Evolutionary conservation across 1,140 invertebrate species (phyloP).

Genomic region (Drosophila nigromelanica): DNA sequence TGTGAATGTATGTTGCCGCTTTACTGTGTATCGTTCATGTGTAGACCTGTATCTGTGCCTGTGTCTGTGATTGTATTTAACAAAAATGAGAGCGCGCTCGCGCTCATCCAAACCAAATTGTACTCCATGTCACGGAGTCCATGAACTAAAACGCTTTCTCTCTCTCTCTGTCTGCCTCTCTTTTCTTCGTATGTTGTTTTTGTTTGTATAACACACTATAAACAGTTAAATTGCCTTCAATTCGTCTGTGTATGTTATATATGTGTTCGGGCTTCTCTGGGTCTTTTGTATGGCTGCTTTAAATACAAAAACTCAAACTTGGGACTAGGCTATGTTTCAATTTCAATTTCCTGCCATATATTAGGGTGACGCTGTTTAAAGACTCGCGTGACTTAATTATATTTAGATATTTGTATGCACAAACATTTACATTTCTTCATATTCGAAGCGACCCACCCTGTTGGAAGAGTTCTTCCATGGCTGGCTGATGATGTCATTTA

Average conservation of each 20-base stretch:
- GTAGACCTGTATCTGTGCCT: constrained; percentile 19
- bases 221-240: constrained; percentile 74
- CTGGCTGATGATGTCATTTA: constrained; percentile 60
- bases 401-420: constrained; percentile 34
- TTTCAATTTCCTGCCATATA: constrained; percentile 51
- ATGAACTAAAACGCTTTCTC: not conserved
- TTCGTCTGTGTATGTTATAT: constrained; percentile 28
- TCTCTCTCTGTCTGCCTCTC: constrained; percentile 10
- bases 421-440: constrained; percentile 26
- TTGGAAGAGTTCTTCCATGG: constrained; percentile 21
- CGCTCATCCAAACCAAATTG: constrained; percentile 54
- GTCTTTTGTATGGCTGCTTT: constrained; percentile 62
- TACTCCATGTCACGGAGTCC: constrained; percentile 1
- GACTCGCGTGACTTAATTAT: constrained; percentile 46
- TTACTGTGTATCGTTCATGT: constrained; percentile 30
- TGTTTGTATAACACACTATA: constrained; percentile 56
- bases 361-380: constrained; percentile 14
- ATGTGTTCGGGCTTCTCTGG: constrained; percentile 22
- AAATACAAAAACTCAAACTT: constrained; percentile 23
- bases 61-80: constrained; percentile 32
- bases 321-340: constrained; percentile 39
- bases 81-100: constrained; percentile 25
- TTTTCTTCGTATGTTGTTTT: constrained; percentile 59
- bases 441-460: constrained; percentile 39
- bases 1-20: constrained; percentile 11